Evolutionary conservation across 2,113 vertebrate genomes (phyloP).

Genomic region (Misgurnus mizolepis): DNA sequence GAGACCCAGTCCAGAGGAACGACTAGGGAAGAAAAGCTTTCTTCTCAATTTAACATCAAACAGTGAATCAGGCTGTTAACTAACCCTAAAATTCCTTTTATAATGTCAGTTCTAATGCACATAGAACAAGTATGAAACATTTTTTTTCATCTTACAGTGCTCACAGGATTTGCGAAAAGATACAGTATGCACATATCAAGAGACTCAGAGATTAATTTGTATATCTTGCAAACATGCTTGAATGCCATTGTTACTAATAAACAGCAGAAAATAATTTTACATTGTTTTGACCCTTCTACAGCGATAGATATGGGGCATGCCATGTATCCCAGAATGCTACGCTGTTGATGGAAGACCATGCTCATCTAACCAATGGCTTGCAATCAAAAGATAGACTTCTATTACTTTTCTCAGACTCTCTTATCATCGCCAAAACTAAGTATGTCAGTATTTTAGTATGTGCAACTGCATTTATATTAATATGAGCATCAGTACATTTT

Average conservation of each 20-base stretch:
- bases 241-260: not conserved
- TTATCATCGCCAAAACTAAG: conserved; percentile 79
- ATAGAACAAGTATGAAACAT: no score
- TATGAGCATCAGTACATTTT: not conserved
- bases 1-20: no score
- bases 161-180: no score
- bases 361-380: conserved; percentile 71
- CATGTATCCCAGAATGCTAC: conserved; percentile 62
- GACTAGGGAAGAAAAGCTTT: no score
- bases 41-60: no score
- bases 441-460: conserved; percentile 59
- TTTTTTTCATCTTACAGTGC: no score
- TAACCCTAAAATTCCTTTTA: no score
- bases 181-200: no score
- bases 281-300: not conserved
- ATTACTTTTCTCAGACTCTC: conserved; percentile 74
- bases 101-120: no score
- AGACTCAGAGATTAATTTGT: not conserved
- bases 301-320: conserved; percentile 6
- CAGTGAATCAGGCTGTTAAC: no score
- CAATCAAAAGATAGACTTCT: conserved; percentile 77
- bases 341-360: conserved; percentile 73
- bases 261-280: not conserved
- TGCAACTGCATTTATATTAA: conserved; percentile 14
- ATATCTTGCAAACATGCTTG: not conserved